Conservation (phyloP, 2,797 vertebrate species). For the Acanthurus lineatus region DNA sequence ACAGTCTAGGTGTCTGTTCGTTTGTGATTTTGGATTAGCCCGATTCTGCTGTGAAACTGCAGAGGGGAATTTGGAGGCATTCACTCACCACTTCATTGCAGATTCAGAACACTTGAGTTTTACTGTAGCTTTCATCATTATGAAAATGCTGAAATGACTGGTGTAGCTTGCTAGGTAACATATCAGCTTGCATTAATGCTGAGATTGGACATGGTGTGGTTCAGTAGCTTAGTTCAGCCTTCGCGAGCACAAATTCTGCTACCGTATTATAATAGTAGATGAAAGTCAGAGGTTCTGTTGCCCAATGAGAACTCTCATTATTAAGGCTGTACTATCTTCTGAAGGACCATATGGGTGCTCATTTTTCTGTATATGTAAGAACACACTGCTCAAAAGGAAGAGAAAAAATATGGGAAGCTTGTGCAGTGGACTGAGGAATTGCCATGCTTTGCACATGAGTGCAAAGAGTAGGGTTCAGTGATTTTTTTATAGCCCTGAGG, state of each 20-base stretch:
- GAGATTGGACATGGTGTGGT: slow-evolving; percentile 76
- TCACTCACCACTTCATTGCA: slow-evolving; percentile 56
- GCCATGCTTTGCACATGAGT: slow-evolving; percentile 78
- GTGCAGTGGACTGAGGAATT: slow-evolving; percentile 81
- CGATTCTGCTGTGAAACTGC: slow-evolving; percentile 37
- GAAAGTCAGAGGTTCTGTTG: slow-evolving; percentile 76
- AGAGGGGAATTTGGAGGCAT: slow-evolving; percentile 39
- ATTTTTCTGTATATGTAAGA: slow-evolving; percentile 73
- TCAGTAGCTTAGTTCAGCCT: slow-evolving; percentile 77
- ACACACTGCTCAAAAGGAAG: slow-evolving; percentile 76
- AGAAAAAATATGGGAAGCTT: slow-evolving; percentile 60
- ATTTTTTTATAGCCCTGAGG: slow-evolving; percentile 72
- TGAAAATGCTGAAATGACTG: slow-evolving; percentile 73
- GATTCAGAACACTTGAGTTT: slow-evolving; percentile 73
- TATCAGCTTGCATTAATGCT: slow-evolving; percentile 74
- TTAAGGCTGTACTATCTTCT: slow-evolving; percentile 75
- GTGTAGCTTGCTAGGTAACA: slow-evolving; percentile 68
- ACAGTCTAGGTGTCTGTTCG: slow-evolving; percentile 34
- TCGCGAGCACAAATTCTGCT: slow-evolving; percentile 75
- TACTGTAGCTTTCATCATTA: slow-evolving; percentile 72
- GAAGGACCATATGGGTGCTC: slow-evolving; percentile 72
- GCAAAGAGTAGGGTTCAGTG: slow-evolving; percentile 77
- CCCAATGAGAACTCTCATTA: slow-evolving; percentile 83
- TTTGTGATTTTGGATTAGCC: slow-evolving; percentile 36
- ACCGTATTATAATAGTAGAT: slow-evolving; percentile 73